Conservation (phyloP, 2,113 vertebrate genomes). For the Daubentonia madagascariensis region DNA sequence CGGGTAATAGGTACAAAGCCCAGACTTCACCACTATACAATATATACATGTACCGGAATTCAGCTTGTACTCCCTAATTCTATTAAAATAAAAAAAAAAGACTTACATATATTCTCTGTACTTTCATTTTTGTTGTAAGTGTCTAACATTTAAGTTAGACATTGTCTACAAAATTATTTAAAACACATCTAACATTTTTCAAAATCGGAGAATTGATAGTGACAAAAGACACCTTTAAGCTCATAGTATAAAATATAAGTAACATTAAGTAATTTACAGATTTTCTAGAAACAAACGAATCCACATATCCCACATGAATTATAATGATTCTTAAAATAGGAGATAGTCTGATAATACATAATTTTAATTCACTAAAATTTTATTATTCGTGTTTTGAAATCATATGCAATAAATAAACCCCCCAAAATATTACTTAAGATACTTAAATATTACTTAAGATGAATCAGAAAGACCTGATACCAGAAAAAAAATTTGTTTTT, state of each 20-base stretch:
- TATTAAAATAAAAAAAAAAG: background rate
- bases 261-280: background rate
- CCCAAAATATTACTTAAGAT: background rate
- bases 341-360: background rate
- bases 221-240: background rate
- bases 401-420: background rate
- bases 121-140: too few species aligned
- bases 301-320: background rate
- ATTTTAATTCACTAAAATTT: conserved; percentile 36
- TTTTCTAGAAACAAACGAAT: conserved; percentile 41
- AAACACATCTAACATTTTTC: conserved; percentile 19
- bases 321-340: background rate
- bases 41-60: too few species aligned
- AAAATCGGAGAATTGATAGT: background rate
- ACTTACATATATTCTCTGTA: background rate
- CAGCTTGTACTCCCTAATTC: too few species aligned
- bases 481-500: background rate
- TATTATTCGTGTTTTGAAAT: background rate
- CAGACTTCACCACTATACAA: too few species aligned
- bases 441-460: background rate
- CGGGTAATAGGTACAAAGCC: too few species aligned
- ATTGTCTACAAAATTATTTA: background rate
- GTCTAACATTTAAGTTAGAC: background rate
- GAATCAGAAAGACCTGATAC: background rate
- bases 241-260: background rate